Conservation (phyloP, 2,888 invertebrate species). For the Lydus trimaculatus region DNA sequence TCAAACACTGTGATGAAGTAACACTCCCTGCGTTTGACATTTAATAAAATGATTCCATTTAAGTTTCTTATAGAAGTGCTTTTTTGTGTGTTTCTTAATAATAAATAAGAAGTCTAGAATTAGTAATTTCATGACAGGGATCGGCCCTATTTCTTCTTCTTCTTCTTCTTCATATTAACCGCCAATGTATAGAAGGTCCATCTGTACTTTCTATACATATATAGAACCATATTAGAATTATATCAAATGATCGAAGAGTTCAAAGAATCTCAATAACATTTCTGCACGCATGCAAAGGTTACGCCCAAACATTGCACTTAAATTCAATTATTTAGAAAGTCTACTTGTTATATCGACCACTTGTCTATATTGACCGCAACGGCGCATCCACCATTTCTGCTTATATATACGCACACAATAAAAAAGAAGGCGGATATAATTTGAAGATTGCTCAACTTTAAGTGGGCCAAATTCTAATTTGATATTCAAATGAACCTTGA, state of each 20-base stretch:
- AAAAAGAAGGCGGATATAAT: neutral
- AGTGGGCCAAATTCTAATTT: neutral
- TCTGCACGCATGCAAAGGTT: conserved; percentile 3
- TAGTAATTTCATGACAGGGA: conserved; percentile 6
- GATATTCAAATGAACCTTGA: neutral
- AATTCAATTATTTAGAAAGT: no score
- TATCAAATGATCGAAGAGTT: neutral
- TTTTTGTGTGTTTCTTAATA: neutral
- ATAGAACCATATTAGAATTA: neutral
- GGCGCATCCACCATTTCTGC: conserved; percentile 8
- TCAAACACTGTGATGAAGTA: neutral
- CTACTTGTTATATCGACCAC: neutral
- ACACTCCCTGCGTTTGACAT: conserved; percentile 8
- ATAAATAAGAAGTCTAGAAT: neutral
- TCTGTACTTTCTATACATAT: neutral
- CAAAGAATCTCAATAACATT: neutral
- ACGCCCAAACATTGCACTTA: neutral
- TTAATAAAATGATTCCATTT: conserved; percentile 10
- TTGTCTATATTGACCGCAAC: neutral
- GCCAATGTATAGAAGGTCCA: neutral
- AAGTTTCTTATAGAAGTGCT: neutral
- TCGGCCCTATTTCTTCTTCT: neutral
- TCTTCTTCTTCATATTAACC: neutral
- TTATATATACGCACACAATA: no score
- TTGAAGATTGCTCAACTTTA: neutral